These are phyloP conservation scores for Pardalotus punctatus DNA, from an alignment of 2,113 vertebrate species.

Conservation along the genomic window DNA sequence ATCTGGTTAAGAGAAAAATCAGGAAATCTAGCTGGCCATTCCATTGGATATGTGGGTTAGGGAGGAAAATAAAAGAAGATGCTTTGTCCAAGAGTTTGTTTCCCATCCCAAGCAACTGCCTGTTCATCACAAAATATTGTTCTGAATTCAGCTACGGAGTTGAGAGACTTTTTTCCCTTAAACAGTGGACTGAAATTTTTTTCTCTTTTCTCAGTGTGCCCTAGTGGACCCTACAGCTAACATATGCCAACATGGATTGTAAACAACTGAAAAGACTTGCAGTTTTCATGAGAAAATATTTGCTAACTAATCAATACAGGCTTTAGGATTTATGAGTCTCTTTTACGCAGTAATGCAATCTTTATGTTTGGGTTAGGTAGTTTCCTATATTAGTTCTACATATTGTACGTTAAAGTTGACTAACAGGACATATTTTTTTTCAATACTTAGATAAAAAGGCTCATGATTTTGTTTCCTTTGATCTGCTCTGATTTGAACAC, in stretches of 20 bases:
- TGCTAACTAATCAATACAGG: background rate
- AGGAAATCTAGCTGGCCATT: background rate
- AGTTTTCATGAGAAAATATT: background rate
- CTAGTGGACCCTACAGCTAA: background rate
- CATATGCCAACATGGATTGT: background rate
- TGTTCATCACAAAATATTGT: background rate
- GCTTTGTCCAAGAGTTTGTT: background rate
- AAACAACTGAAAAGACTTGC: background rate
- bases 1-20: background rate
- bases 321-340: background rate
- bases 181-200: background rate
- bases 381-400: background rate
- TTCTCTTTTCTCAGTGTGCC: background rate
- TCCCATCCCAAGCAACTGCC: background rate
- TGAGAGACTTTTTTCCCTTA: background rate
- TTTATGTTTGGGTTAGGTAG: background rate
- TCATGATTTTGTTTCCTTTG: background rate
- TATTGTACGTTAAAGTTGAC: rapidly evolving
- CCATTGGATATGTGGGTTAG: background rate
- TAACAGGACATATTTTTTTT: background rate
- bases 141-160: background rate
- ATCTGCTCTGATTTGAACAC: background rate
- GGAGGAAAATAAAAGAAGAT: rapidly evolving
- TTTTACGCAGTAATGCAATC: background rate
- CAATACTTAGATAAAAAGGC: background rate